phyloP scores from a whole-genome alignment of 1,140 invertebrate species.

The Ptiloglossa arizonensis region DNA sequence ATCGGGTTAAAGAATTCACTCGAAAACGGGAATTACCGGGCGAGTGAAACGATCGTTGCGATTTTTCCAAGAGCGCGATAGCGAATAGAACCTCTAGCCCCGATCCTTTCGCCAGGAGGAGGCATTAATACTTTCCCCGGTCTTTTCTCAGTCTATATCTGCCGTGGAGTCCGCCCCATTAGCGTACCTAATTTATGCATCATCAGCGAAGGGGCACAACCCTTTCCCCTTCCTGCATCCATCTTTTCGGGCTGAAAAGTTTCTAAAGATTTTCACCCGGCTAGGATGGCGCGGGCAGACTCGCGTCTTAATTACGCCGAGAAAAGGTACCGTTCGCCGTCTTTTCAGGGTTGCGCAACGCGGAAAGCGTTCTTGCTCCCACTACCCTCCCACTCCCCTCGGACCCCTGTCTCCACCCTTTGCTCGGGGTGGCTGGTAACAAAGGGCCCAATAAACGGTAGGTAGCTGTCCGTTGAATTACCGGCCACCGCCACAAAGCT shows the following conservation, averaged over 20 bases:
- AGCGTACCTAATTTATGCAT: slow-evolving; percentile 78
- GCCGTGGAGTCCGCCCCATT: slow-evolving; percentile 65
- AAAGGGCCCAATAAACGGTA: slow-evolving; percentile 76
- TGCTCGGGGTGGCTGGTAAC: slow-evolving; percentile 61
- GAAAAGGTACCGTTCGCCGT: slow-evolving; percentile 66
- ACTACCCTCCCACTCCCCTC: background rate
- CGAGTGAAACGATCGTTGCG: slow-evolving; percentile 16
- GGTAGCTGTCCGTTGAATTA: slow-evolving; percentile 73
- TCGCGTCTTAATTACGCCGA: slow-evolving; percentile 74
- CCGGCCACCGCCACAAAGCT: slow-evolving; percentile 67
- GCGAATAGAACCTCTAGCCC: background rate
- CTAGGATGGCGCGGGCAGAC: slow-evolving; percentile 8
- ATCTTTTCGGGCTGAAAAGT: slow-evolving; percentile 76
- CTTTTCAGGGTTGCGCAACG: slow-evolving; percentile 51
- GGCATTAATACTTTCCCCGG: slow-evolving; percentile 74
- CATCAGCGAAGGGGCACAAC: slow-evolving; percentile 70
- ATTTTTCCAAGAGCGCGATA: slow-evolving; percentile 8
- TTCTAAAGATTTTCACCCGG: slow-evolving; percentile 70
- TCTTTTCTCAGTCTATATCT: slow-evolving; percentile 67
- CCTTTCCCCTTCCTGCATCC: slow-evolving; percentile 77
- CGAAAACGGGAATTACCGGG: no score
- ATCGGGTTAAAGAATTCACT: no score
- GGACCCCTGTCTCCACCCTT: slow-evolving; percentile 42
- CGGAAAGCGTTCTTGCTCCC: slow-evolving; percentile 39
- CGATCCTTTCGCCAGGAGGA: no score